Evolutionary conservation across 2,797 vertebrate genomes (phyloP).

Genomic region (Falco columbarius): DNA sequence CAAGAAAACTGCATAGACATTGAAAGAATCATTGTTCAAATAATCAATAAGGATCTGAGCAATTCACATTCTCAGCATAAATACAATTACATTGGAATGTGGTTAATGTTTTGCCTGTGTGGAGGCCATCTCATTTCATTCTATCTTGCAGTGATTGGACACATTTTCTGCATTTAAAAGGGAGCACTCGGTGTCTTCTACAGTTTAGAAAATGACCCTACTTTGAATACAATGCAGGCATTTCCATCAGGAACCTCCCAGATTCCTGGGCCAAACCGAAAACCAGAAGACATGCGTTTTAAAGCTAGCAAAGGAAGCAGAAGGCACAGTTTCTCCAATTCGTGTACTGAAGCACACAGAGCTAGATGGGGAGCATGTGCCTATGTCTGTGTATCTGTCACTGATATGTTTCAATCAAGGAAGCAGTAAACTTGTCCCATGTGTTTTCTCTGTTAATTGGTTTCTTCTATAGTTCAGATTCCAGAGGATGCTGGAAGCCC

Average conservation of each 20-base stretch:
- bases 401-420: constrained; percentile 1
- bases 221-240: neutral
- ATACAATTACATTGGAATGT: neutral
- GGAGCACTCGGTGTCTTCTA: neutral
- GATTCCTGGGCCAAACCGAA: neutral
- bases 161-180: constrained; percentile 24
- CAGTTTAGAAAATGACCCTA: neutral
- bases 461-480: constrained; percentile 57
- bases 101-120: neutral
- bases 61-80: neutral
- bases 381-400: neutral
- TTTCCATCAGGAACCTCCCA: neutral
- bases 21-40: neutral
- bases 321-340: neutral
- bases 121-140: neutral
- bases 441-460: constrained; percentile 61
- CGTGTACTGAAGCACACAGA: neutral
- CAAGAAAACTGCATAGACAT: neutral
- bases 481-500: neutral
- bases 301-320: neutral
- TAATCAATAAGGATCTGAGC: neutral
- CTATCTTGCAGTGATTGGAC: neutral
- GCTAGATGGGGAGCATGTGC: neutral
- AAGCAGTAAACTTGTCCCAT: constrained; percentile 45
- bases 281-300: neutral